Percentiles rank a stretch among this genome's conserved stretches.
These are phyloP conservation scores for Troides aeacus DNA, from an alignment of 2,888 invertebrate species.

Conservation along the genomic window DNA sequence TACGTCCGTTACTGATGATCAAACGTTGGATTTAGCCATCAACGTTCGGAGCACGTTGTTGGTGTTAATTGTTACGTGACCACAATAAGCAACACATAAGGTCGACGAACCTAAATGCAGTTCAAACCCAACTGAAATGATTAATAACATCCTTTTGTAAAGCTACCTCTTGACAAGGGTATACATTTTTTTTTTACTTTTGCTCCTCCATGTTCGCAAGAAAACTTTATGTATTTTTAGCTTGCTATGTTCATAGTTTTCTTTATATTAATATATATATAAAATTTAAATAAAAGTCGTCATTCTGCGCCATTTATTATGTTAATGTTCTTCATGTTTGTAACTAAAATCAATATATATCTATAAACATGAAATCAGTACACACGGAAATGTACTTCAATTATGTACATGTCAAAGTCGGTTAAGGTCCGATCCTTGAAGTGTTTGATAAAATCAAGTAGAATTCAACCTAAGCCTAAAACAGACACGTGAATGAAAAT, in stretches of 20 bases:
- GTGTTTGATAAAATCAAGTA: conserved; percentile 13
- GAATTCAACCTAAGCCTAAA: background rate
- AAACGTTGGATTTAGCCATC: conserved; percentile 28
- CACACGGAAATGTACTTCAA: background rate
- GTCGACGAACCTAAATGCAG: conserved; percentile 63
- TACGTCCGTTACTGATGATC: conserved; percentile 12
- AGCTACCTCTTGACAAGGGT: background rate
- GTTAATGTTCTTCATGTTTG: background rate
- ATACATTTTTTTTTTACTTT: background rate
- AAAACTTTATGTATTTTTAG: background rate
- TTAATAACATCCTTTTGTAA: background rate
- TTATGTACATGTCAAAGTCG: conserved; percentile 2
- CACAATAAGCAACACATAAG: conserved; percentile 46
- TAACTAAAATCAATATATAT: background rate
- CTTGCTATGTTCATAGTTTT: no score
- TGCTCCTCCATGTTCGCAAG: background rate
- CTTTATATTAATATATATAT: no score
- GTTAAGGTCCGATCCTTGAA: conserved; percentile 17
- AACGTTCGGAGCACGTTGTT: conserved; percentile 45
- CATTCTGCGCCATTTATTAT: background rate
- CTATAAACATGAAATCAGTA: background rate
- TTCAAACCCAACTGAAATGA: conserved; percentile 30
- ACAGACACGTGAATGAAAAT: background rate
- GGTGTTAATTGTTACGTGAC: conserved; percentile 64
- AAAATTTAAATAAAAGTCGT: no score